Evolutionary conservation across 2,888 invertebrate genomes (phyloP), one percentile per base, ranked within the genome.

Genomic region (Tetragonisca angustula): DNA sequence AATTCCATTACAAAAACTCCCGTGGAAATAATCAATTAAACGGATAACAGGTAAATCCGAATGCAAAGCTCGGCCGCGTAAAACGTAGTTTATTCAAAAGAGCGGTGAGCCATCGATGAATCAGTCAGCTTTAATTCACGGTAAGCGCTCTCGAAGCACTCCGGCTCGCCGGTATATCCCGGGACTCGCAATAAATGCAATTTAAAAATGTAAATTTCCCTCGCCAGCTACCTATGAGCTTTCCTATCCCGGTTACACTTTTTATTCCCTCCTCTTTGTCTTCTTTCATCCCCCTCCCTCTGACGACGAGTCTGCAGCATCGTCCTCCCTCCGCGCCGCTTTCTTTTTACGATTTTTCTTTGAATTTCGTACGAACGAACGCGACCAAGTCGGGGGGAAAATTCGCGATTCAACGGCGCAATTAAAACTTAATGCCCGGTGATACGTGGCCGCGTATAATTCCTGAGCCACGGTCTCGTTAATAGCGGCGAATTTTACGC

Each of bases 401-500:
- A 65, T 77, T 71, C 61, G 64, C 67, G 64, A 67, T 77, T 70
- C 70, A 50, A 67, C 61, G 54, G 59, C 50, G 72, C 69, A 74
- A 84, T 84, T 84, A 83, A 84, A 83, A 83, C 74, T 77, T 83
- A 70, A 84, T 74, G 61, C 69, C 49, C 61, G 54, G 19, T 49
- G 76, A 81, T 83, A 81, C 76, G 82, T 52, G 43, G 75, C 36
- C 43, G 32, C 65, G 59, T 73, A 61, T 73, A 74, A 78, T 83
- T 78, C 24, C 78, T 13, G 27, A 32, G 32, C 65, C 50, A 54
- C 32, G 32, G 11, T 24, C 69, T n/a, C 36, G 43, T 67, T 76
- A 76, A 83, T 76, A 72, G 36, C 73, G 36, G 32, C 52, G 73
- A 77, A 73, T 83, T 83, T 69, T 59, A 68, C 52, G 62, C 59